A percentile compares a stretch with the other conserved stretches of the same genome.
phyloP scores from a whole-genome alignment of 2,888 invertebrate genomes.

The Leptinotarsa tumamoca region DNA sequence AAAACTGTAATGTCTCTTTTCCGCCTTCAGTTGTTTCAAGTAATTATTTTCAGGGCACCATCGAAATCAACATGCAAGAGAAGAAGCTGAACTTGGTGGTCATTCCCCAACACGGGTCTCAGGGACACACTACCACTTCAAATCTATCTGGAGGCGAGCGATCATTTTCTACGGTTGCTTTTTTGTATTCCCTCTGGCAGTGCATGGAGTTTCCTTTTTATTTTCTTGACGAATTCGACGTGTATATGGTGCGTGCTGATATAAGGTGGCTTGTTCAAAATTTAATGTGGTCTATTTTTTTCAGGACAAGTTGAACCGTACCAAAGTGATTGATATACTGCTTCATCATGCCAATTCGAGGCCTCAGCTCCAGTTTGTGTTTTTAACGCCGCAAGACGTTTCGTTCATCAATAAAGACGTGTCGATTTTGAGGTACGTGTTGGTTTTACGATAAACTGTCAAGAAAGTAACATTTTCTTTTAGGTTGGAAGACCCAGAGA shows the following conservation, averaged over 20 bases:
- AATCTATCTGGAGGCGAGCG: slow-evolving; percentile 95
- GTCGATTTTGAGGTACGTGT: slow-evolving; percentile 56
- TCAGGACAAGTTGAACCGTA: slow-evolving; percentile 87
- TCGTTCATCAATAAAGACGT: slow-evolving; percentile 65
- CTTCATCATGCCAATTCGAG: slow-evolving; percentile 79
- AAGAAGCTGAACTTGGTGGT: slow-evolving; percentile 70
- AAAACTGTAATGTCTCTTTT: too few species aligned
- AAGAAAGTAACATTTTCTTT: slow-evolving; percentile 35
- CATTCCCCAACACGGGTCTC: slow-evolving; percentile 69
- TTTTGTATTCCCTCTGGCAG: slow-evolving; percentile 94
- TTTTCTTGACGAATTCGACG: slow-evolving; percentile 96
- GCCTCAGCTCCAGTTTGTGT: slow-evolving; percentile 83
- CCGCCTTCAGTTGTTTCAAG: too few species aligned
- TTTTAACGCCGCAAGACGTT: slow-evolving; percentile 89
- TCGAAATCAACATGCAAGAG: slow-evolving; percentile 69
- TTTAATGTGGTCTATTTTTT: slow-evolving; percentile 45
- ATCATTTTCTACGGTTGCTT: slow-evolving; percentile 94
- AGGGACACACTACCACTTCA: slow-evolving; percentile 69
- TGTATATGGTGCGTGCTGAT: slow-evolving; percentile 82
- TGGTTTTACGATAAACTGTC: neutral
- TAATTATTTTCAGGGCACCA: slow-evolving; percentile 67
- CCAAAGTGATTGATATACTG: slow-evolving; percentile 82
- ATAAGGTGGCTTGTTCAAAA: too few species aligned
- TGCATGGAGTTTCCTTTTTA: slow-evolving; percentile 92
- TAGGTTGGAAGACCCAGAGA: slow-evolving; percentile 56